Evolutionary conservation across 1,140 invertebrate species (phyloP), one percentile per base, ranked within the genome.

Genomic region (Idris sp.): DNA sequence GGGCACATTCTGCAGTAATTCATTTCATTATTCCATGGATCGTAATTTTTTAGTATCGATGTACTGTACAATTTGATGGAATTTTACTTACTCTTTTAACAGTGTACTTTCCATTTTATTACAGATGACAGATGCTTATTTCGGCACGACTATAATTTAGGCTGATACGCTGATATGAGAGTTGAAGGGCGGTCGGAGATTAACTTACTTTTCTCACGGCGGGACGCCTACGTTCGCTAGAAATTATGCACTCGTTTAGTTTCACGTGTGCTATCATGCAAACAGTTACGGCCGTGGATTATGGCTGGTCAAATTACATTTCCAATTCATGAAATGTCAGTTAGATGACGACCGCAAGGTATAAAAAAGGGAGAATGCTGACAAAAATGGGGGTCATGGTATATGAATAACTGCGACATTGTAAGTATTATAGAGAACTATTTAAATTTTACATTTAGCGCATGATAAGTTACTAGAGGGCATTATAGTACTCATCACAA

Each of bases 241-340:
- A 76, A 82, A 84, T 84, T 83, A 85, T 85, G 82, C 81, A 82
- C 82, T 83, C 84, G 84, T 85, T 85, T 85, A 84, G 81, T 84
- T 79, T 76, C 77, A 68, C 78, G 71, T 79, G 76, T 61, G 77
- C 74, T 82, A 83, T 83, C 83, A 81, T 83, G 82, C 81, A 82
- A 85, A 83, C 82, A 81, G 81, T 85, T 85, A 85, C 79, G 79
- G 71, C 72, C 68, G 64, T 69, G 79, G 82, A 81, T 78, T 76
- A 80, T 78, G 69, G 61, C 59, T 68, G 79, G 81, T 83, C 79
- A 85, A 85, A 86, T 86, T 86, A 86, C 84, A 86, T 86, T 86
- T 86, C 83, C 84, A 85, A 86, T 86, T 86, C 84, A 86, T 85
- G 83, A 86, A 86, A 86, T 61, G 83, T 85, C 84, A 85, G 83